Conservation (phyloP, 37 sponge, comb jelly and placozoan species). For the Halisarca cf. caerulea region DNA sequence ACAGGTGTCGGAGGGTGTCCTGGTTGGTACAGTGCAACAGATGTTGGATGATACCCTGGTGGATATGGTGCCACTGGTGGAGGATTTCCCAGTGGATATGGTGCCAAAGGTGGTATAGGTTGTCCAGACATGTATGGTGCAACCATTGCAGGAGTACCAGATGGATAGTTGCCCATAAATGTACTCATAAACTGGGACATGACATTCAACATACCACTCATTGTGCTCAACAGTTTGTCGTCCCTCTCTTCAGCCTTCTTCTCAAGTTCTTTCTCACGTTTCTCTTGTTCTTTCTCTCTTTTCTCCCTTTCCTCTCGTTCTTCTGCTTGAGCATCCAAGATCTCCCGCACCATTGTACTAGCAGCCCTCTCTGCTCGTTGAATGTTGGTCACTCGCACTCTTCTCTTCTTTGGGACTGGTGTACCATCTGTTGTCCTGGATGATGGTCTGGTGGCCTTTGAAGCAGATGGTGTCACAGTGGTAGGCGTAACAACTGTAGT, state of each 20-base stretch:
- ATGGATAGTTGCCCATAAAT: neutral
- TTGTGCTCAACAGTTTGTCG: neutral
- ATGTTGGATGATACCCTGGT: no score
- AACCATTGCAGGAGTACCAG: no score
- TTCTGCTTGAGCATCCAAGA: neutral
- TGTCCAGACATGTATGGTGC: neutral
- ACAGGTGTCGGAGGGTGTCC: no score
- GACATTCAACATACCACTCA: neutral
- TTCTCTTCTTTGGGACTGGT: neutral
- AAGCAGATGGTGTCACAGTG: neutral
- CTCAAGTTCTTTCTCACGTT: neutral
- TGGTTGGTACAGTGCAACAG: no score
- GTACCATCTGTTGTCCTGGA: neutral
- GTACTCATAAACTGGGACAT: neutral
- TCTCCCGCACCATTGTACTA: neutral
- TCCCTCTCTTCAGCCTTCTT: neutral
- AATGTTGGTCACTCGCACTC: neutral
- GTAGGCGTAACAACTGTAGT: neutral
- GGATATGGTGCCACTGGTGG: no score
- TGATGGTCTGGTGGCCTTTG: neutral
- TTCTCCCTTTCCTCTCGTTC: neutral
- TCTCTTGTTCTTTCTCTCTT: neutral
- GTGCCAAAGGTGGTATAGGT: no score
- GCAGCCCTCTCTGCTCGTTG: neutral
- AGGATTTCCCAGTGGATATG: no score